A percentile compares a stretch with the other conserved stretches of the same genome.
Conservation (phyloP, 2,888 invertebrate species). For the Thera obeliscata region DNA sequence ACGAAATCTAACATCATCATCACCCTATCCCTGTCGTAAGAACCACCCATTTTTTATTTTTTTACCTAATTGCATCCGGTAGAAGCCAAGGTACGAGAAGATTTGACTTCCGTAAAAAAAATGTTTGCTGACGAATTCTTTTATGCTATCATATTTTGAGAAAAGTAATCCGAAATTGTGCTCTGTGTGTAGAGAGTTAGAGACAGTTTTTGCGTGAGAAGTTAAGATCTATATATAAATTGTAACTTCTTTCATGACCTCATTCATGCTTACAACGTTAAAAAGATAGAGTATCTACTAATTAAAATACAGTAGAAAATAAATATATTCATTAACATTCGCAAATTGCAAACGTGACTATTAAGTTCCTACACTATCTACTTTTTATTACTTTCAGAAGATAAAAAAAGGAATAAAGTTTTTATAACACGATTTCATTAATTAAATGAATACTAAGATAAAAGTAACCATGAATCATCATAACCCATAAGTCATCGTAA, state of each 20-base stretch:
- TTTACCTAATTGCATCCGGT: no score
- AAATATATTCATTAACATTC: neutral
- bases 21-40: no score
- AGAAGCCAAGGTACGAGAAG: no score
- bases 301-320: neutral
- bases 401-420: conserved; percentile 3
- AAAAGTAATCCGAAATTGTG: neutral
- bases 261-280: no score
- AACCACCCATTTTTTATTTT: no score
- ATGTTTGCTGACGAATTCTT: conserved; percentile 79
- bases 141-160: conserved; percentile 53
- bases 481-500: no score
- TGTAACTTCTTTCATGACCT: no score
- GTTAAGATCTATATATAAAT: neutral
- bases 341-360: conserved; percentile 13
- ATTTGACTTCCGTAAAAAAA: no score
- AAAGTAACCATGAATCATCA: conserved; percentile 9
- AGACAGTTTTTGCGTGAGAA: conserved; percentile 38
- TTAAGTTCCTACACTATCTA: neutral
- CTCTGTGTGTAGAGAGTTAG: conserved; percentile 27
- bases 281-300: no score
- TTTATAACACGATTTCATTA: conserved; percentile 9
- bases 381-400: conserved; percentile 10
- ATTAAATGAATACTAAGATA: neutral
- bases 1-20: no score